These are phyloP conservation scores for Arenaria interpres DNA, from an alignment of 2,113 vertebrate genomes.

Conservation along the genomic window DNA sequence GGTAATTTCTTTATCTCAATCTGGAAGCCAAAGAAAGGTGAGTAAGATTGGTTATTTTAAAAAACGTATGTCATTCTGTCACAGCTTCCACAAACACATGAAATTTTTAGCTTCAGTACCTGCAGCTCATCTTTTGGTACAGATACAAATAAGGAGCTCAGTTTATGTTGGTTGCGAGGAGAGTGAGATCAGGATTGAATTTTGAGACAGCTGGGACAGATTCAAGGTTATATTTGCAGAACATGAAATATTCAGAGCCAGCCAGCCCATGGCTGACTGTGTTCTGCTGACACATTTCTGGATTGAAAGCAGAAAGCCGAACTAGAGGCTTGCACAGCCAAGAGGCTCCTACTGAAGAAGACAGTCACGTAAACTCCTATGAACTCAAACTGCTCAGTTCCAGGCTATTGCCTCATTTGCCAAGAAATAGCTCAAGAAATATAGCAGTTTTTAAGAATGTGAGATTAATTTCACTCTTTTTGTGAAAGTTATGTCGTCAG, in stretches of 20 bases:
- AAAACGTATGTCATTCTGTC: not conserved
- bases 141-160: constrained; percentile 6
- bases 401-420: constrained; percentile 30
- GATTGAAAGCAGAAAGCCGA: constrained; percentile 39
- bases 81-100: not conserved
- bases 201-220: constrained; percentile 51
- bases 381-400: constrained; percentile 48
- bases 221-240: constrained; percentile 56
- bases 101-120: not conserved
- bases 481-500: not conserved
- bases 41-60: not conserved
- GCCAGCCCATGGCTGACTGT: constrained; percentile 24
- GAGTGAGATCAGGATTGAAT: constrained; percentile 32
- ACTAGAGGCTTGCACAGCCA: constrained; percentile 13
- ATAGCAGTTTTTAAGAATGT: constrained; percentile 28
- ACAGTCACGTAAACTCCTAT: constrained; percentile 34
- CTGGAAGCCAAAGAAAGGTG: not conserved
- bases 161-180: not conserved
- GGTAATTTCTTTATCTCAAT: not conserved
- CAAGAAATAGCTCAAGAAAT: constrained; percentile 37
- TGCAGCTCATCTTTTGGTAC: not conserved
- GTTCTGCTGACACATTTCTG: constrained; percentile 65
- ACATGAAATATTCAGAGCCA: constrained; percentile 53
- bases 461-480: constrained; percentile 49
- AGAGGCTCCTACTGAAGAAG: constrained; percentile 44